Percentiles rank a stretch among this genome's conserved stretches.
Conservation (phyloP, 2,888 invertebrate species). For the Sinelater perroti region DNA sequence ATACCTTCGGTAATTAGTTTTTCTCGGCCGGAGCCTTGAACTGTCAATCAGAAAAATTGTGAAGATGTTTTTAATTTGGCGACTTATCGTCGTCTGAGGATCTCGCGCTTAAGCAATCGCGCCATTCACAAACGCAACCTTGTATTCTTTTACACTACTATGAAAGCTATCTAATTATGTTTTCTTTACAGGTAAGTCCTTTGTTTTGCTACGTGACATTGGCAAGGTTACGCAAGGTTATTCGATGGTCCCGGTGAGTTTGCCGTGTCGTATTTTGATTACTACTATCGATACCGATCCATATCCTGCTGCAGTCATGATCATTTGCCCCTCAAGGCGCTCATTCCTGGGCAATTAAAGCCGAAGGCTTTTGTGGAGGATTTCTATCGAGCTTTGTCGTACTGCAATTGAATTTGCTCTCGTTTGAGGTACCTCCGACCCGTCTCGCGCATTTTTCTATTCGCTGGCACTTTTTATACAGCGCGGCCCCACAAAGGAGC, state of each 20-base stretch:
- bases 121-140: slow-evolving; percentile 31
- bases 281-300: slow-evolving; percentile 36
- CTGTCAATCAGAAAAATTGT: slow-evolving; percentile 30
- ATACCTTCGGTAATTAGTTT: slow-evolving; percentile 32
- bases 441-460: too few species aligned
- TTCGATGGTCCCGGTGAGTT: slow-evolving; percentile 37
- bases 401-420: too few species aligned
- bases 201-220: slow-evolving; percentile 45
- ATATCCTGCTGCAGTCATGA: slow-evolving; percentile 31
- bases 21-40: slow-evolving; percentile 29
- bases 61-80: slow-evolving; percentile 31
- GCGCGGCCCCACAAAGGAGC: too few species aligned
- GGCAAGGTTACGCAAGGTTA: slow-evolving; percentile 42
- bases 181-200: slow-evolving; percentile 48
- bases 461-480: too few species aligned
- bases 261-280: slow-evolving; percentile 36
- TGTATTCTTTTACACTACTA: slow-evolving; percentile 30
- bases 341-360: slow-evolving; percentile 14
- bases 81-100: slow-evolving; percentile 19
- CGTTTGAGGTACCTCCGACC: too few species aligned
- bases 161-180: slow-evolving; percentile 44
- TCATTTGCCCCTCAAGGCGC: slow-evolving; percentile 25
- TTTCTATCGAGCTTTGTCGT: too few species aligned
- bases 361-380: too few species aligned
- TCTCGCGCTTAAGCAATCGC: slow-evolving; percentile 12